Evolutionary conservation across 2,797 vertebrate genomes (phyloP).

Genomic region (Fundulus diaphanus): DNA sequence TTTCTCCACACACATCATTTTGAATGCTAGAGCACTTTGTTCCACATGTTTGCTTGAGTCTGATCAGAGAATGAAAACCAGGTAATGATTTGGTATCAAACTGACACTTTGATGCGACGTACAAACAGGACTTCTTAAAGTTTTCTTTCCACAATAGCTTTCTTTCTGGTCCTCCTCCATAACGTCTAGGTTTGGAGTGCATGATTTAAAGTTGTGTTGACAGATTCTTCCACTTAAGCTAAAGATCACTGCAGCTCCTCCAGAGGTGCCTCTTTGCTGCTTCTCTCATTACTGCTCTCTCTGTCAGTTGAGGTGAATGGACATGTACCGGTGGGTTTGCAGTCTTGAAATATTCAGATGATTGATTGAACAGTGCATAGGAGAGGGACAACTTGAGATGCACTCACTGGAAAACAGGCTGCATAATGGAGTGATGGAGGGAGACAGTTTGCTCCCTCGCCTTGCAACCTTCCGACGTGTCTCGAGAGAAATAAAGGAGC

Average conservation of each 20-base stretch:
- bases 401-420: slow-evolving; percentile 99
- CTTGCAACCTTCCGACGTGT: slow-evolving; percentile 54
- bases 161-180: background rate
- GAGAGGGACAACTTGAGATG: slow-evolving; percentile 90
- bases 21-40: background rate
- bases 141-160: background rate
- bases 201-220: background rate
- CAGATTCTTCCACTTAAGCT: background rate
- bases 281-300: background rate
- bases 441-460: slow-evolving; percentile 36
- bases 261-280: background rate
- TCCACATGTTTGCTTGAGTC: background rate
- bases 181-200: background rate
- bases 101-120: too few species aligned
- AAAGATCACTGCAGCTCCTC: background rate
- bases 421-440: slow-evolving; percentile 91
- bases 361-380: slow-evolving; percentile 68
- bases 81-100: too few species aligned
- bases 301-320: background rate
- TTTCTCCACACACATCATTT: too few species aligned
- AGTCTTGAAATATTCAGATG: background rate
- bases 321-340: background rate
- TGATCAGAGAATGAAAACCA: background rate
- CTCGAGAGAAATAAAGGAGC: slow-evolving; percentile 98
- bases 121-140: background rate